These are phyloP conservation scores for Corythornis cristatus DNA, from an alignment of 2,113 vertebrate genomes.

Conservation along the genomic window DNA sequence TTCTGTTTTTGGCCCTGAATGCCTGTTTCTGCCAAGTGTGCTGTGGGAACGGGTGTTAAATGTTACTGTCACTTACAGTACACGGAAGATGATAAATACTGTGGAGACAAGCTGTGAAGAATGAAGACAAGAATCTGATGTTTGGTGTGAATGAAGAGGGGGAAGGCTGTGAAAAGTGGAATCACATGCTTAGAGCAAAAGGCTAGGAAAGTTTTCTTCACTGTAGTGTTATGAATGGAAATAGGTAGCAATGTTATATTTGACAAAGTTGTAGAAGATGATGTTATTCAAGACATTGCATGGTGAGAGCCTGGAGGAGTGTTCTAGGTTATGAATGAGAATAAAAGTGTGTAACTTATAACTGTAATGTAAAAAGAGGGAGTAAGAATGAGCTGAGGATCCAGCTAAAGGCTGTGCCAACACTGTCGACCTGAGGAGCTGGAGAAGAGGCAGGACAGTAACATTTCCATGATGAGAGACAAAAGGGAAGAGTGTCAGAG, in stretches of 20 bases:
- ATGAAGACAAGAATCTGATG: slow-evolving; percentile 66
- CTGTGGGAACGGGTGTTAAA: slow-evolving; percentile 44
- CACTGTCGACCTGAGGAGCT: not conserved
- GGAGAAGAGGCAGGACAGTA: not conserved
- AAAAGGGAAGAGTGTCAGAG: not conserved
- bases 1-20: slow-evolving; percentile 24
- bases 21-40: slow-evolving; percentile 28
- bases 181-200: slow-evolving; percentile 52
- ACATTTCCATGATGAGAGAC: not conserved
- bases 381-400: not conserved
- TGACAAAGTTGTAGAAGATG: not conserved
- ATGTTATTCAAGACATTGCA: not conserved
- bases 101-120: slow-evolving; percentile 60
- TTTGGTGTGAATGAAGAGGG: slow-evolving; percentile 57
- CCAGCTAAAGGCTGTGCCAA: not conserved
- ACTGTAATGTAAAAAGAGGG: not conserved
- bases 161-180: slow-evolving; percentile 51
- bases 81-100: slow-evolving; percentile 55
- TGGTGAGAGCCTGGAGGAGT: slow-evolving; percentile 40
- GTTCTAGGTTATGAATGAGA: slow-evolving; percentile 3
- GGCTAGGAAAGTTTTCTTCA: slow-evolving; percentile 24
- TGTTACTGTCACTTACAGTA: slow-evolving; percentile 56
- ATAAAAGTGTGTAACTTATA: not conserved
- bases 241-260: slow-evolving; percentile 27
- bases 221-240: slow-evolving; percentile 55